phyloP scores from a whole-genome alignment of 2,113 vertebrate species.

The Butorides virescens region DNA sequence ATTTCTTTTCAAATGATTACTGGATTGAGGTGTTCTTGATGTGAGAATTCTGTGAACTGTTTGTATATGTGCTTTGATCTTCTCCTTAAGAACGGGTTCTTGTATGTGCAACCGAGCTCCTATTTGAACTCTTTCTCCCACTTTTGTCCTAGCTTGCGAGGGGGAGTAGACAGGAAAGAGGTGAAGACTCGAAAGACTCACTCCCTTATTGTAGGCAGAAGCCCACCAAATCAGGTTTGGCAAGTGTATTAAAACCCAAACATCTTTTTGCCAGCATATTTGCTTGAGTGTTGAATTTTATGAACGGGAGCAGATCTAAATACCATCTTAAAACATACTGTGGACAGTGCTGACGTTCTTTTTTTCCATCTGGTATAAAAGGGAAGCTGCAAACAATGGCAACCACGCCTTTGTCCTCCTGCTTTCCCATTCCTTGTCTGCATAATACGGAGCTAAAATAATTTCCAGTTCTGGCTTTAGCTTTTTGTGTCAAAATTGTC shows the following conservation, averaged over 20 bases:
- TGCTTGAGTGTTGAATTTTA: background rate
- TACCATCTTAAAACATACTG: background rate
- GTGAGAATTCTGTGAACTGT: background rate
- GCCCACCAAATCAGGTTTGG: background rate
- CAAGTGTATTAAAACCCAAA: background rate
- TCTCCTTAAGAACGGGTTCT: background rate
- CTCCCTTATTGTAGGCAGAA: background rate
- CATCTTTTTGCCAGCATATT: background rate
- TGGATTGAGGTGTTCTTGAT: background rate
- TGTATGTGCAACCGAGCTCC: background rate
- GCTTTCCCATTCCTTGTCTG: conserved; percentile 1
- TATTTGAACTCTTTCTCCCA: background rate
- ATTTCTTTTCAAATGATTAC: background rate
- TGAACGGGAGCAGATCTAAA: background rate
- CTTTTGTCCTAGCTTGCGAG: background rate
- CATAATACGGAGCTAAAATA: background rate
- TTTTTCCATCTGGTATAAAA: background rate
- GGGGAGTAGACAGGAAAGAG: background rate
- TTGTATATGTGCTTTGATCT: background rate
- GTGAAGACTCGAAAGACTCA: background rate
- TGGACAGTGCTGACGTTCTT: background rate
- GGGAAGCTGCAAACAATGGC: conserved; percentile 32
- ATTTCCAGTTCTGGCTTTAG: background rate
- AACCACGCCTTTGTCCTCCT: conserved; percentile 16
- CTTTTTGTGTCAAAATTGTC: background rate